These are phyloP conservation scores for Criorhina ranunculi DNA, from an alignment of 2,888 invertebrate species.

Conservation along the genomic window DNA sequence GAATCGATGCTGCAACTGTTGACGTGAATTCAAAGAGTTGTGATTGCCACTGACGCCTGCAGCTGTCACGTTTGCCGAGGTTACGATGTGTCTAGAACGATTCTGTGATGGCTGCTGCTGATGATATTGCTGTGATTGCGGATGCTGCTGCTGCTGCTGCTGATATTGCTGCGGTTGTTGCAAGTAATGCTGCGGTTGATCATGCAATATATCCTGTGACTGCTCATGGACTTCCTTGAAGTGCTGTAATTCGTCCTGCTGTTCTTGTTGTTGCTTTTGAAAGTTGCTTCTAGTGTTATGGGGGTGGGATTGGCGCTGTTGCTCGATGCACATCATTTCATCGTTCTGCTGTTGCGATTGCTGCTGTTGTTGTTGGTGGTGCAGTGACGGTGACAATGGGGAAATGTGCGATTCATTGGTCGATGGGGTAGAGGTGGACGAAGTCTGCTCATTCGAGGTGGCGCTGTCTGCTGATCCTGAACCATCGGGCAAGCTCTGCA, in stretches of 20 bases:
- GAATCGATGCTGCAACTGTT: slow-evolving; percentile 78
- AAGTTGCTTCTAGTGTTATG: slow-evolving; percentile 23
- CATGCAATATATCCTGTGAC: slow-evolving; percentile 51
- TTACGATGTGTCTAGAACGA: slow-evolving; percentile 54
- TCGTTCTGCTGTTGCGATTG: slow-evolving; percentile 58
- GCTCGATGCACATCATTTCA: slow-evolving; percentile 59
- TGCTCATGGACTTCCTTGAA: slow-evolving; percentile 56
- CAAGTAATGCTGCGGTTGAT: slow-evolving; percentile 67
- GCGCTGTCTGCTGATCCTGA: slow-evolving; percentile 50
- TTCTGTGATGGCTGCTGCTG: slow-evolving; percentile 62
- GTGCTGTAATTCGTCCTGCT: slow-evolving; percentile 53
- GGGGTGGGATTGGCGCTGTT: slow-evolving; percentile 66
- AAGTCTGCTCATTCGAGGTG: slow-evolving; percentile 62
- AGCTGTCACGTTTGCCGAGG: slow-evolving; percentile 35
- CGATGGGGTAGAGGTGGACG: slow-evolving; percentile 77
- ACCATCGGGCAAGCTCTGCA: slow-evolving; percentile 78
- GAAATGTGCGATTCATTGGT: slow-evolving; percentile 79
- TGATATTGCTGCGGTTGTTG: slow-evolving; percentile 67
- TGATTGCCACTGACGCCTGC: slow-evolving; percentile 48
- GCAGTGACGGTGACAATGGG: slow-evolving; percentile 76
- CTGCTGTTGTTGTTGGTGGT: slow-evolving; percentile 71
- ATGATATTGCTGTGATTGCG: slow-evolving; percentile 53
- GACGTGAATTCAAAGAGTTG: slow-evolving; percentile 78
- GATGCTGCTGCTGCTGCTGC: slow-evolving; percentile 50
- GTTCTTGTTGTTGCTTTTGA: slow-evolving; percentile 58